Conservation (phyloP, 2,888 invertebrate species). For the Petrolisthes cinctipes region DNA sequence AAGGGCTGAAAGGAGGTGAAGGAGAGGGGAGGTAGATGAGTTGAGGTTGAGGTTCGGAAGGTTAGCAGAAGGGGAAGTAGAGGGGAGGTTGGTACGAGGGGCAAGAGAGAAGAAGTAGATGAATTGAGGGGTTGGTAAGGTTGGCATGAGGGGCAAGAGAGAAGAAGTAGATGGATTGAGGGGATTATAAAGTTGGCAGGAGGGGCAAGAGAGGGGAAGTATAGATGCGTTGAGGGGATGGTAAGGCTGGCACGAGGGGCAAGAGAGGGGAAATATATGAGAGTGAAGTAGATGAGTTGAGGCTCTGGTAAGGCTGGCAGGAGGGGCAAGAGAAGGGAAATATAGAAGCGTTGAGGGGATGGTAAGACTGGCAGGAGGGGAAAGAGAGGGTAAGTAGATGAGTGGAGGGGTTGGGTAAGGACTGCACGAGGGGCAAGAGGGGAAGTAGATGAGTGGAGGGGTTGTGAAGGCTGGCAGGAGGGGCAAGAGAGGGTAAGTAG, state of each 20-base stretch:
- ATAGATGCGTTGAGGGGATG: neutral
- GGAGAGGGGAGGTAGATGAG: neutral
- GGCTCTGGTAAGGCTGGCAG: neutral
- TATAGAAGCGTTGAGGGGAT: neutral
- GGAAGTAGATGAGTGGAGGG: neutral
- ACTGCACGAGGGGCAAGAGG: neutral
- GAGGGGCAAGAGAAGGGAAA: neutral
- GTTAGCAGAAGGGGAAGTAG: conserved; percentile 4
- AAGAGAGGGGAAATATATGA: neutral
- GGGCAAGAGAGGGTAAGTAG: neutral
- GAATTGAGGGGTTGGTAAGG: neutral
- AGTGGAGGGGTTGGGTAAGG: neutral
- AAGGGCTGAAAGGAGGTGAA: neutral
- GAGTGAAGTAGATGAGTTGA: neutral
- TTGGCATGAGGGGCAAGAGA: neutral
- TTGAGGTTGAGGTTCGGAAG: neutral
- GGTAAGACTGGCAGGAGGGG: neutral
- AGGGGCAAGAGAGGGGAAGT: neutral
- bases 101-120: neutral
- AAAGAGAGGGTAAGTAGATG: neutral
- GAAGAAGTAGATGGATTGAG: too few relatives aligned
- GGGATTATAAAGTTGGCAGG: neutral
- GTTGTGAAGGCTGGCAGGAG: neutral
- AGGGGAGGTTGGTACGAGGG: neutral
- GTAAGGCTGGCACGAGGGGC: neutral